A percentile compares a stretch with the other conserved stretches of the same genome.
Evolutionary conservation across 2,113 vertebrate genomes (phyloP).

Genomic region (Clinocottus analis): DNA sequence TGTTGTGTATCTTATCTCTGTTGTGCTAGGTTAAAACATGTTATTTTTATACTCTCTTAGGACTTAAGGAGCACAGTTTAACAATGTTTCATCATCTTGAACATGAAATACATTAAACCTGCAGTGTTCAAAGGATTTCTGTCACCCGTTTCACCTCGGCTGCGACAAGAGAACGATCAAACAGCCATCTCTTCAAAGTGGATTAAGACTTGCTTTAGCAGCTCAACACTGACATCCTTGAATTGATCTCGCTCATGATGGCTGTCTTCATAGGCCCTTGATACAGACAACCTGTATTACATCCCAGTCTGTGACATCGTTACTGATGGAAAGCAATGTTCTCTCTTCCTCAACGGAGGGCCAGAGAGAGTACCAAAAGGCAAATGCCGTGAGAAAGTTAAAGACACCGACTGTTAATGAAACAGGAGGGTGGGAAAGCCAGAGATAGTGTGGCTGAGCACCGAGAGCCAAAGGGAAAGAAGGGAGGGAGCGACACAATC

Average conservation of each 20-base stretch:
- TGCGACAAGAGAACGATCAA: not conserved
- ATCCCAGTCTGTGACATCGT: not conserved
- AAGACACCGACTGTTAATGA: not conserved
- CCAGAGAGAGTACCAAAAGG: not conserved
- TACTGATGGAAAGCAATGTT: not conserved
- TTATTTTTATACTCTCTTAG: not conserved
- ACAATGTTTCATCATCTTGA: not conserved
- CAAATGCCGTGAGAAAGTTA: not conserved
- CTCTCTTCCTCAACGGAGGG: constrained; percentile 7
- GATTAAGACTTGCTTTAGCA: constrained; percentile 20
- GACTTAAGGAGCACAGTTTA: not conserved
- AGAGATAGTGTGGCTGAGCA: not conserved
- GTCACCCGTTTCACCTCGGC: constrained; percentile 1
- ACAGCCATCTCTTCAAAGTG: not conserved
- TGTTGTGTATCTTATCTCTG: not conserved
- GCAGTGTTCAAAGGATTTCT: constrained; percentile 7
- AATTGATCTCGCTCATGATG: constrained; percentile 19
- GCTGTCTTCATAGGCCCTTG: constrained; percentile 13
- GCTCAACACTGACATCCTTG: constrained; percentile 9
- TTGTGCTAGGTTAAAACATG: not conserved
- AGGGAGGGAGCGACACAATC: not conserved
- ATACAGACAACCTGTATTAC: constrained; percentile 21
- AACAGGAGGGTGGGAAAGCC: not conserved
- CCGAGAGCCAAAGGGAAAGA: not conserved
- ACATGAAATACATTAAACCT: not conserved